Evolutionary conservation across 2,888 invertebrate genomes (phyloP), one percentile per base, ranked within the genome.

Genomic region (Ellobium chinense): DNA sequence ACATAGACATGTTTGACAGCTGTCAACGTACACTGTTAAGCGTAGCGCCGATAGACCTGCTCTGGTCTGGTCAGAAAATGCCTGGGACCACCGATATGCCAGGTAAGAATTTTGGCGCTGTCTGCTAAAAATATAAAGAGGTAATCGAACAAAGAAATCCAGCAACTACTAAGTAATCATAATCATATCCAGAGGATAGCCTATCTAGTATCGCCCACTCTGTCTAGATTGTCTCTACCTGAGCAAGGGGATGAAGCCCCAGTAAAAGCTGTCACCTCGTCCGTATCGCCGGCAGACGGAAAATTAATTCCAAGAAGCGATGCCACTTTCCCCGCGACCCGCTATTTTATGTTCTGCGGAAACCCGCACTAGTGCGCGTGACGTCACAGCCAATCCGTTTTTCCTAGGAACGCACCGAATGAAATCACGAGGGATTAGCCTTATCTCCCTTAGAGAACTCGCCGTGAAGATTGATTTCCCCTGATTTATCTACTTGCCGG

Each of bases 331-430:
- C 0, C 54, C 3, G 27, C 24, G n/a, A 37, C 29, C 29, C 46
- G 65, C 76, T 58, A 76, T 66, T n/a, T 76, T 76, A 76, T 56
- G 76, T 76, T 37, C 14, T 2, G 27, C 58, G 68, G 76, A 68
- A 76, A 76, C 66, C 68, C 56, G 56, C 68, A 58, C 66, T 24
- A 60, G 68, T 76, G 58, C 54, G 24, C 24, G 58, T 76, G 76
- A 76, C 76, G 76, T 76, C 76, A 76, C 66, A 34, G 68, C n/a
- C 76, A 76, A 76, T 76, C 76, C 76, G 76, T 34, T 76, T 76
- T 76, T 63, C 37, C 36, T 18, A 9, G 31, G 68, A 46, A 36
- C 36, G 56, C 66, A 68, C 34, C 31, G 68, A 58, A 58, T 66
- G 66, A 76, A 76, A 76, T 76, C 76, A 76, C 76, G 56, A 37